Base-by-base conservation (phyloP, 2,888 invertebrate species). In the Salticus scenicus region DNA sequence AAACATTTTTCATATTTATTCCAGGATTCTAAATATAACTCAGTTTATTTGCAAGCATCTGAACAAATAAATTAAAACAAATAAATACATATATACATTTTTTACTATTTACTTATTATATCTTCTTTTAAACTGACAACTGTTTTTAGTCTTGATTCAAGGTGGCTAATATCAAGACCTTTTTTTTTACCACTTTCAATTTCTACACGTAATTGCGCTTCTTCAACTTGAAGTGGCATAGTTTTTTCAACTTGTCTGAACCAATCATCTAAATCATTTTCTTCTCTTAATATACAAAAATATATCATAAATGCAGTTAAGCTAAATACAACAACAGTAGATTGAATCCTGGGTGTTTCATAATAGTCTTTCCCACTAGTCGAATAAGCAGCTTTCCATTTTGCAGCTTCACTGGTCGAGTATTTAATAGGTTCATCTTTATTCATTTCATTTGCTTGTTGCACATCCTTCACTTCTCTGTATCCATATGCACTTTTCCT, bases 181-280 rank as follows among this genome's bases (percentile, higher is more conserved):
- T 17, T 27, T 33, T n/a, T 31, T 24, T 47, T 74, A 8, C 33
- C 69, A 0, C 74, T 1, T 10, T 69, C 71, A 27, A 85, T 85
- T 28, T 47, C 37, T 12, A 30, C 69, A 73, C 75, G 51, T 2
- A 85, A 33, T 33, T 85, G 74, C 8, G 42, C 69, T 37, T 85
- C 85, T 71, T 85, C 74, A 10, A 83, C 24, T 20, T 72, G 47
- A 17, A 75, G 27, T 10, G 78, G 78, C 24, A 79, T 37, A 31
- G 51, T 30, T 17, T 10, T 63, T 57, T 85, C 85, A n/a, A 78
- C 14, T 7, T 70, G 37, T 30, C 79, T 74, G 0, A 85, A 0
- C 79, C 78, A 75, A n/a, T 85, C 85, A 79, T 85, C 85, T 12
- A 85, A 27, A 47, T 85, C 85, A 47, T 85, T 85, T 70, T 85